Evolutionary conservation across 2,797 vertebrate genomes (phyloP).

Genomic region (Sparus aurata): DNA sequence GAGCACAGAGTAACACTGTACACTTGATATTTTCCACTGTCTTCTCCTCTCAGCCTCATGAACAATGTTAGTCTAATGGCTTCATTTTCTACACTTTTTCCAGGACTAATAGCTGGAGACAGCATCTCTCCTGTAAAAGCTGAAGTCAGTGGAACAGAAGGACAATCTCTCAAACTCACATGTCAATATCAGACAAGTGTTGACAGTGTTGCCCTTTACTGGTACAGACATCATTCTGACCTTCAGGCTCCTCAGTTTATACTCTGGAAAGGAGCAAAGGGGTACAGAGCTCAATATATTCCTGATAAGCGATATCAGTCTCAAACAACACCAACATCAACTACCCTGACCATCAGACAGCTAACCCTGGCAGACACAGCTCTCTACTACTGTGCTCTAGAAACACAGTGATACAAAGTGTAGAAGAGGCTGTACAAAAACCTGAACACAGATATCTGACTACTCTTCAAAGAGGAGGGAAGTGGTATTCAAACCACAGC

Average conservation of each 20-base stretch:
- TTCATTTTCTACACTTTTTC: not conserved
- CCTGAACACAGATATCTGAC: slow-evolving; percentile 43
- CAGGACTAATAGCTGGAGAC: too few species aligned
- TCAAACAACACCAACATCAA: not conserved
- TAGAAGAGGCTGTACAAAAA: slow-evolving; percentile 55
- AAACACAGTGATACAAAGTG: slow-evolving; percentile 49
- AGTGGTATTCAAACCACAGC: slow-evolving; percentile 40
- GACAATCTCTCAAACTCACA: slow-evolving; percentile 45
- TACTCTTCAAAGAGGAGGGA: slow-evolving; percentile 42
- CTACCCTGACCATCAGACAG: not conserved
- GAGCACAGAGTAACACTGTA: too few species aligned
- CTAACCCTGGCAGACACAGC: not conserved
- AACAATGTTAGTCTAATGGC: not conserved
- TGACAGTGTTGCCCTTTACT: slow-evolving; percentile 6
- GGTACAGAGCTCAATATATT: not conserved
- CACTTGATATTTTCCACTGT: too few species aligned
- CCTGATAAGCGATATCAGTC: not conserved
- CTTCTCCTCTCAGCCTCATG: too few species aligned
- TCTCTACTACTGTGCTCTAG: slow-evolving; percentile 56
- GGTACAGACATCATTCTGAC: slow-evolving; percentile 42
- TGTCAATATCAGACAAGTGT: slow-evolving; percentile 31
- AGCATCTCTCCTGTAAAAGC: not conserved
- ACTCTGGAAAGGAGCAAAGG: slow-evolving; percentile 7
- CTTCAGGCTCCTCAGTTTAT: slow-evolving; percentile 41
- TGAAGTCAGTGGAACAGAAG: slow-evolving; percentile 29